A percentile compares a stretch with the other conserved stretches of the same genome.
These are phyloP conservation scores for Leptoclinus maculatus DNA, from an alignment of 2,797 vertebrate genomes.

Conservation along the genomic window DNA sequence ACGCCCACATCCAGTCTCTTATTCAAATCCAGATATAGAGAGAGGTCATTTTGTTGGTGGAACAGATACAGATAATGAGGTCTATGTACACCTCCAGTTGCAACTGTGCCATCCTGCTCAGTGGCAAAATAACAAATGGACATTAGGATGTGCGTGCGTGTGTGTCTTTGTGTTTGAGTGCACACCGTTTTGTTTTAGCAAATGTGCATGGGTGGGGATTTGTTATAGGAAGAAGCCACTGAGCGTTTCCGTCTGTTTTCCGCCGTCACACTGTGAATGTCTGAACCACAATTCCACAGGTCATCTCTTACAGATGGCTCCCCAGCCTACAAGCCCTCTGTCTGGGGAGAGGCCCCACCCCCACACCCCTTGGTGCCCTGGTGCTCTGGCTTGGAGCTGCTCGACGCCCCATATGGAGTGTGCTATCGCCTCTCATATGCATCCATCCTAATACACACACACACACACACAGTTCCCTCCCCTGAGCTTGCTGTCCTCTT, in stretches of 20 bases:
- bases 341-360: conserved; percentile 42
- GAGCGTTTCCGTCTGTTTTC: conserved; percentile 67
- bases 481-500: conserved; percentile 52
- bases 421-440: conserved; percentile 35
- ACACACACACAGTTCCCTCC: conserved; percentile 18
- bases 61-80: background rate
- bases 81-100: no score
- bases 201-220: conserved; percentile 12
- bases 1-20: background rate
- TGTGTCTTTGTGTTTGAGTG: conserved; percentile 6
- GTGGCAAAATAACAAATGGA: conserved; percentile 16
- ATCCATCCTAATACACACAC: conserved; percentile 32
- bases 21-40: background rate
- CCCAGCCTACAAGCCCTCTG: conserved; percentile 50
- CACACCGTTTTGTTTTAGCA: conserved; percentile 16
- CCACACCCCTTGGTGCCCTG: conserved; percentile 22
- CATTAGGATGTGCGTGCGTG: background rate
- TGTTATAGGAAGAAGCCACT: conserved; percentile 46
- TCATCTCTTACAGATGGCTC: conserved; percentile 71
- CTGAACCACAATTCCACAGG: conserved; percentile 64
- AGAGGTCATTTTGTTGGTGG: background rate
- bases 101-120: conserved; percentile 4
- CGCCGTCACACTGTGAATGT: conserved; percentile 56
- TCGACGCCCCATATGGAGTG: conserved; percentile 59
- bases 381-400: conserved; percentile 53